Evolutionary conservation across 1,140 invertebrate species (phyloP).

Genomic region (Maconellicoccus hirsutus): DNA sequence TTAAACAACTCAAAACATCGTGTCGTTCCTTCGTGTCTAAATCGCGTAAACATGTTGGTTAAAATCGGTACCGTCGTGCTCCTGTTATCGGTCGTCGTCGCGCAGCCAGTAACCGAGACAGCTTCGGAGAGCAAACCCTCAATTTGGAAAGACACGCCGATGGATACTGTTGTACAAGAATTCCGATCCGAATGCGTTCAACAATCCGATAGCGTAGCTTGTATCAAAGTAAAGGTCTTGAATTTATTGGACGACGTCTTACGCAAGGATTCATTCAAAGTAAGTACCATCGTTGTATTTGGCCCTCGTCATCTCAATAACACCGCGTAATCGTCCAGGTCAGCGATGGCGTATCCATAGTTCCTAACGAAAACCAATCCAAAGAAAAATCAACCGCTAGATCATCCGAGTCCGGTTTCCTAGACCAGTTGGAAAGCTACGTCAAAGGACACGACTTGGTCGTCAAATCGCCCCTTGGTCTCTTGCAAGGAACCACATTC

Average conservation of each 20-base stretch:
- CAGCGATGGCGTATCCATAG: slow-evolving; percentile 57
- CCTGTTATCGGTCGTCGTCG: background rate
- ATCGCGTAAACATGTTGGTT: slow-evolving; percentile 1
- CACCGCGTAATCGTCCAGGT: too few relatives aligned
- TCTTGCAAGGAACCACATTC: slow-evolving; percentile 48
- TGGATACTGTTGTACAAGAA: slow-evolving; percentile 59
- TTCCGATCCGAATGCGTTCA: slow-evolving; percentile 54
- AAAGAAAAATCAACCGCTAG: slow-evolving; percentile 37
- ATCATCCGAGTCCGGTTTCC: slow-evolving; percentile 35
- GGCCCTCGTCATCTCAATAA: too few relatives aligned
- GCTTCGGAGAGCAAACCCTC: background rate
- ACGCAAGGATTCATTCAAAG: slow-evolving; percentile 63
- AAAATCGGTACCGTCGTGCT: background rate
- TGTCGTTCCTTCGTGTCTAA: background rate
- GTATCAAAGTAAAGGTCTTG: slow-evolving; percentile 67
- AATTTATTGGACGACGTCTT: slow-evolving; percentile 61
- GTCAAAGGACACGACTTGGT: slow-evolving; percentile 63
- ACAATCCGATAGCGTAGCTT: slow-evolving; percentile 61
- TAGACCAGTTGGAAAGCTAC: slow-evolving; percentile 52
- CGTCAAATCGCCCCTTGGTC: slow-evolving; percentile 48
- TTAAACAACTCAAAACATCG: too few relatives aligned
- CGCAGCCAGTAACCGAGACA: background rate
- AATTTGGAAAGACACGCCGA: slow-evolving; percentile 48
- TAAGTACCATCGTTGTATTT: slow-evolving; percentile 35
- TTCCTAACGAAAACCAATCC: slow-evolving; percentile 45